Conservation (phyloP, 1,140 invertebrate genomes). For the Platyscapa corneri region DNA sequence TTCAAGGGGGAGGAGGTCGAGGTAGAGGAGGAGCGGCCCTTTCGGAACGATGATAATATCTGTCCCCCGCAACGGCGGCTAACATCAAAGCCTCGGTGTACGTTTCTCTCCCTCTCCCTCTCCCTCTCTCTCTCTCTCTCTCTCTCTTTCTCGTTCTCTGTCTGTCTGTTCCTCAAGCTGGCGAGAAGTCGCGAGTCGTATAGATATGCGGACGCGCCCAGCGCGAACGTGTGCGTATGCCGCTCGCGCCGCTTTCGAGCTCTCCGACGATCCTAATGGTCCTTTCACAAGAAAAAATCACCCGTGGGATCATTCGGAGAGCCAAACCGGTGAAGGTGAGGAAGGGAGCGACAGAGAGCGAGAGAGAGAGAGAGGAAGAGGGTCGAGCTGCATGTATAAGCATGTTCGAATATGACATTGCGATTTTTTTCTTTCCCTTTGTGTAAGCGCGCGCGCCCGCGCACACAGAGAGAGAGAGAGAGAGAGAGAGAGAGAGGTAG, state of each 20-base stretch:
- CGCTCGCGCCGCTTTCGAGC: constrained; percentile 45
- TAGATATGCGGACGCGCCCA: constrained; percentile 68
- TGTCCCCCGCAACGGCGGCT: constrained; percentile 71
- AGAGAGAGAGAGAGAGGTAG: no score
- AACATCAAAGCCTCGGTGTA: constrained; percentile 68
- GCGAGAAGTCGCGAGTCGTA: constrained; percentile 65
- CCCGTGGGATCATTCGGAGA: constrained; percentile 49
- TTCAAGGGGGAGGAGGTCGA: constrained; percentile 1
- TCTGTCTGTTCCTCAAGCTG: constrained; percentile 33
- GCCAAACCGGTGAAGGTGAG: not conserved
- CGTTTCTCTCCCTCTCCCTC: constrained; percentile 50
- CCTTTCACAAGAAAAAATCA: constrained; percentile 56
- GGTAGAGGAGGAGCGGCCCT: constrained; percentile 55
- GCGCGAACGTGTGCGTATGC: constrained; percentile 62
- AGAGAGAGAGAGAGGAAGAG: not conserved
- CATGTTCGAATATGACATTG: constrained; percentile 53
- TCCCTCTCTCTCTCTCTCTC: constrained; percentile 40
- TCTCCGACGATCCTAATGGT: constrained; percentile 66
- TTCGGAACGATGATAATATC: constrained; percentile 71
- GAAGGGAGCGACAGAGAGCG: not conserved
- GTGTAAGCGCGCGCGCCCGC: no score
- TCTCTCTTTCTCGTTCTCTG: not conserved
- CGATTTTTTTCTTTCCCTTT: constrained; percentile 41
- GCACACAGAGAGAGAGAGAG: no score
- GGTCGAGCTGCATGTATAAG: constrained; percentile 32